Evolutionary conservation across 2,888 invertebrate species (phyloP), one percentile per base, ranked within the genome.

Genomic region (Cheilosia impressa): DNA sequence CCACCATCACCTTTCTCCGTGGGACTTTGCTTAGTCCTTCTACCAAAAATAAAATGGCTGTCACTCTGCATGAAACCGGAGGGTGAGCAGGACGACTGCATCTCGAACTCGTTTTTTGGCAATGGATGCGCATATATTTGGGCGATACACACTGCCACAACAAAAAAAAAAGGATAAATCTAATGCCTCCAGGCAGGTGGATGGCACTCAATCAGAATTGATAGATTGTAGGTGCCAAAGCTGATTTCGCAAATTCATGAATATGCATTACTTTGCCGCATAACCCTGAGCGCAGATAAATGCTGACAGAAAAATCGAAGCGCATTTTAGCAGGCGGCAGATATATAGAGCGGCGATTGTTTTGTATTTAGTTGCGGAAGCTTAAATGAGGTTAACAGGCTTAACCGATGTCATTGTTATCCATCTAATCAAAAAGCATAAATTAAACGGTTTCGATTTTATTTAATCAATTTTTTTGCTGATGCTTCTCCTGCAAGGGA

Each of bases 211-310:
- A 81, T 85, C 81, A 76, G 72, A 76, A 72, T 81, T 85, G 85
- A 85, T 85, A 85, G 81, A 85, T 85, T 85, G 76, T 85, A 81
- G 85, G 80, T 85, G 85, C 62, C 81, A 81, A 72, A 85, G 80
- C 76, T 85, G 71, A 85, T 72, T 85, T 72, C 71, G 69, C 69
- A 76, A 38, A 84, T 68, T 81, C 81, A 85, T 85, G 76, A 85
- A 85, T 85, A 85, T 81, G 85, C 71, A 85, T 80, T 71, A 81
- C 62, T 57, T 58, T 50, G 65, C 68, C 43, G 55, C 72, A 71
- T 63, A 47, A 31, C 9, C 24, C 10, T 22, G 72, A 58, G n/a
- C 34, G 4, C 22, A 52, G 65, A 72, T 71, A 72, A 41, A 71
- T 57, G 71, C 38, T 38, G 62, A 34, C 22, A 53, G 17, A 24